Base-by-base conservation (phyloP, 2,113 vertebrate genomes). In the Setophaga kirtlandii region DNA sequence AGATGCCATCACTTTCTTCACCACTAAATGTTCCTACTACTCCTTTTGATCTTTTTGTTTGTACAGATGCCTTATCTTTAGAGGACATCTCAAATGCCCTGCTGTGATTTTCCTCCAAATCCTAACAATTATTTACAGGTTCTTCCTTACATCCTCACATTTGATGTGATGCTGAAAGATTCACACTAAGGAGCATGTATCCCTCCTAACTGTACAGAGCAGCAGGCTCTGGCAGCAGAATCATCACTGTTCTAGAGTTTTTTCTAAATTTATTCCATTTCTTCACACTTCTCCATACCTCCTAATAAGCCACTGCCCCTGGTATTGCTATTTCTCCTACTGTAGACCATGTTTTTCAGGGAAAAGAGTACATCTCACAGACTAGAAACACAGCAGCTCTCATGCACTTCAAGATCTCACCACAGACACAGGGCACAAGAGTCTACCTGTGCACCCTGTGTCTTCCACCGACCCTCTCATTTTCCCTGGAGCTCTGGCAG, bases 81-180 rank as follows among this genome's bases (percentile, higher is more conserved):
- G 15, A 8, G 35, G 59, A 49, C 53, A 47, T 49, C 41, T 60
- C 5, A 1, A 93, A 95, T 0, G 0, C 9, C n/a, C 20, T 10
- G 16, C 18, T 14, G 39, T 59, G 59, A 52, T 49, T 90, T 89
- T 46, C 37, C 22, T 87, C 15, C 23, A 78, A 80, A 77, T 52
- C 27, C 19, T 33, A 90, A 53, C 24, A 74, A 76, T 58, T 46
- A 93, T 84, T 75, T 83, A 50, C 35, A 90, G 39, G 20, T 42
- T 11, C 8, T 63, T 79, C n/a, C 47, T 70, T 83, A 87, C 35
- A 84, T 35, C 5, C 46, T 93, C 30, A 78, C 25, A 46, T 58
- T 73, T 63, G 31, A 15, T 24, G 23, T 2, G 2, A 44, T 4
- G 7, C 25, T 76, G n/a, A 65, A 92, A 95, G 25, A 49, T 27